A percentile compares a stretch with the other conserved stretches of the same genome.
Conservation (phyloP, 2,797 vertebrate genomes). For the Falco berigora region DNA sequence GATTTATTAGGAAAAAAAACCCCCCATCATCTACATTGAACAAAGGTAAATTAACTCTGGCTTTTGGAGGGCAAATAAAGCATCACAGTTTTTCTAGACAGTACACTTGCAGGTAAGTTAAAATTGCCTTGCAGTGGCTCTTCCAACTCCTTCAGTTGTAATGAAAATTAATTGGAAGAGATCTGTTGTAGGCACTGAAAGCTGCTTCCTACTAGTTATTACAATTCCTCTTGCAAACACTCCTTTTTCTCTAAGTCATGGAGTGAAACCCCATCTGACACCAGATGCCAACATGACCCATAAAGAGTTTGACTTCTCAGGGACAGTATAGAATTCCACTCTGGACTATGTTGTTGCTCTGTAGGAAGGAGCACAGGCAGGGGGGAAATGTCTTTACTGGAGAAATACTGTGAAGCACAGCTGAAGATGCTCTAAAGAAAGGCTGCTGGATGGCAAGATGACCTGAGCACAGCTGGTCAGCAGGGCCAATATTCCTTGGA, state of each 20-base stretch:
- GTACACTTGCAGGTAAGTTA: not conserved
- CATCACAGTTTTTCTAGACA: not conserved
- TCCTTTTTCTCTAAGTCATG: not conserved
- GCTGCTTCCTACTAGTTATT: not conserved
- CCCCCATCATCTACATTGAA: not conserved
- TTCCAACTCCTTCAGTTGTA: not conserved
- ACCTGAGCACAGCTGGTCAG: not conserved
- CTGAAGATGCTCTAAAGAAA: not conserved
- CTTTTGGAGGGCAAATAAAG: not conserved
- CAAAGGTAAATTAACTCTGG: not conserved
- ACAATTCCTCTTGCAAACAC: not conserved
- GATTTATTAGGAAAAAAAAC: not conserved
- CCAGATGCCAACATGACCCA: not conserved
- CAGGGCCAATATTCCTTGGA: not conserved
- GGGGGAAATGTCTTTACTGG: not conserved
- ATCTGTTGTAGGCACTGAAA: not conserved
- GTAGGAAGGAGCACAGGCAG: not conserved
- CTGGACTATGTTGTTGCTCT: not conserved
- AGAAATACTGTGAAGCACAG: not conserved
- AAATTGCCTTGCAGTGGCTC: not conserved
- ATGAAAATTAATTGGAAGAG: not conserved
- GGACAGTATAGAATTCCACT: not conserved
- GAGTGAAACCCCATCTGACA: not conserved
- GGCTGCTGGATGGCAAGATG: not conserved
- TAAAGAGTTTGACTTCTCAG: not conserved